A percentile compares a stretch with the other conserved stretches of the same genome.
These are phyloP conservation scores for Tenthredo distinguenda DNA, from an alignment of 2,888 invertebrate genomes.

Conservation along the genomic window DNA sequence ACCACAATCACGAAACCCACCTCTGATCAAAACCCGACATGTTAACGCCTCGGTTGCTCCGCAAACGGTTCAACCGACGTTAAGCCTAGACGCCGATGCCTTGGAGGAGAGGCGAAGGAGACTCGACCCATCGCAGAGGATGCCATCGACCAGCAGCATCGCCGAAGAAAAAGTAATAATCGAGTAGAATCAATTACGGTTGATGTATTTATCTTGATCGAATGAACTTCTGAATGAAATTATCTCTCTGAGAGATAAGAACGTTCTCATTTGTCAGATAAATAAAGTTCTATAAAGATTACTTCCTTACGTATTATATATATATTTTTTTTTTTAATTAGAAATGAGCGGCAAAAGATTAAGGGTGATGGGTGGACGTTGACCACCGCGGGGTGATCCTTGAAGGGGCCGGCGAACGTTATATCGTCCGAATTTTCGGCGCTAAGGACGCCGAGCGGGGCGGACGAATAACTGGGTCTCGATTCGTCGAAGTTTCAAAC, in stretches of 20 bases:
- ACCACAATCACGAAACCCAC: slow-evolving; percentile 87
- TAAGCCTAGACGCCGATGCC: slow-evolving; percentile 73
- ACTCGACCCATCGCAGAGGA: slow-evolving; percentile 71
- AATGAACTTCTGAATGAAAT: neutral
- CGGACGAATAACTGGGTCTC: slow-evolving; percentile 10
- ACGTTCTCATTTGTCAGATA: neutral
- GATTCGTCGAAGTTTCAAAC: slow-evolving; percentile 12
- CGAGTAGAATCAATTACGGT: neutral
- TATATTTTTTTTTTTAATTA: neutral
- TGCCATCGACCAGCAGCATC: slow-evolving; percentile 73
- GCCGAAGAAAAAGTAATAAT: slow-evolving; percentile 73
- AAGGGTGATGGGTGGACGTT: slow-evolving; percentile 11
- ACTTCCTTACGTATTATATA: neutral
- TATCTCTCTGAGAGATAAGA: neutral
- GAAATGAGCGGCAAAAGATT: slow-evolving; percentile 22
- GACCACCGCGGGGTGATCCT: slow-evolving; percentile 28
- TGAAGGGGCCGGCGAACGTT: slow-evolving; percentile 21
- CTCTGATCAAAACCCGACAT: slow-evolving; percentile 89
- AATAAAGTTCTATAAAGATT: neutral
- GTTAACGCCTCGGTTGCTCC: slow-evolving; percentile 80
- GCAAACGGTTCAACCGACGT: slow-evolving; percentile 67
- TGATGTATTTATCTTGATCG: neutral
- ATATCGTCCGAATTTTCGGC: slow-evolving; percentile 9
- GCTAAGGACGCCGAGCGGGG: neutral
- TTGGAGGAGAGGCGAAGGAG: slow-evolving; percentile 74